These are phyloP conservation scores for Oenanthe oenanthe DNA, from an alignment of 2,113 vertebrate genomes.

Conservation along the genomic window DNA sequence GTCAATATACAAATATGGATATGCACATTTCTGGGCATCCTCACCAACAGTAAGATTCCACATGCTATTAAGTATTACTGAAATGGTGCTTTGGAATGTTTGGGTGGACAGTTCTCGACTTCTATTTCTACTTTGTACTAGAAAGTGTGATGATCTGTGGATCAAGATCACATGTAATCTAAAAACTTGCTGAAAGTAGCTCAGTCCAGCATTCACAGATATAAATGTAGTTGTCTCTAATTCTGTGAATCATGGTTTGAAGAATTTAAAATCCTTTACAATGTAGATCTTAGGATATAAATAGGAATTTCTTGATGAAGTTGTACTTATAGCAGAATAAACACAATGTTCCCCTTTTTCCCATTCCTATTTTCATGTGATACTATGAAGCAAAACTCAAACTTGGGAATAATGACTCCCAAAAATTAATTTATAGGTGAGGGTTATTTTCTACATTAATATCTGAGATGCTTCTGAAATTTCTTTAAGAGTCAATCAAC, in stretches of 20 bases:
- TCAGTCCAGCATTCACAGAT: background rate
- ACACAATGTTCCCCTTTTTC: background rate
- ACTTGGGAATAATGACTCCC: background rate
- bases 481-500: background rate
- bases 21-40: background rate
- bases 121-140: background rate
- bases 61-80: background rate
- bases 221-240: background rate
- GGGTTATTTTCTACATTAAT: background rate
- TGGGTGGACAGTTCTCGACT: background rate
- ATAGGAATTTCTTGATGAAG: background rate
- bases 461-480: background rate
- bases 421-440: background rate
- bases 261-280: background rate
- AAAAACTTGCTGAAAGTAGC: background rate
- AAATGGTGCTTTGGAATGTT: background rate
- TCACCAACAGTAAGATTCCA: background rate
- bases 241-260: background rate
- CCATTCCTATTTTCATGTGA: background rate
- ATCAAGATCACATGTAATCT: background rate
- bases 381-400: background rate
- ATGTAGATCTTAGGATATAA: background rate
- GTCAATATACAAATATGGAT: background rate
- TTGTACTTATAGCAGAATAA: background rate
- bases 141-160: background rate